These are phyloP conservation scores for Drosophila greeni DNA, from an alignment of 2,888 invertebrate genomes.

Conservation along the genomic window DNA sequence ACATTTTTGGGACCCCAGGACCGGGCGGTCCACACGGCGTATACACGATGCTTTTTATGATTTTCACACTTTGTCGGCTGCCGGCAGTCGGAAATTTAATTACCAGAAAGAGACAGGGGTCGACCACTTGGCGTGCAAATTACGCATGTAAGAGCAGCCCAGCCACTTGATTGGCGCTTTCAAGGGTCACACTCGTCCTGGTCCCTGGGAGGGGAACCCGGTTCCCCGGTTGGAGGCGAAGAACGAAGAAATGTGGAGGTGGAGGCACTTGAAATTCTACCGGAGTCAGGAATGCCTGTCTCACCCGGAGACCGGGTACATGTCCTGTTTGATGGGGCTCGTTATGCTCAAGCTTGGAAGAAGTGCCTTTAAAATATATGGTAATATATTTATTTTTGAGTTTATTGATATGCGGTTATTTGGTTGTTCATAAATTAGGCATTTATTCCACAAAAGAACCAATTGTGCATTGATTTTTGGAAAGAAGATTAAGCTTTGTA, in stretches of 20 bases:
- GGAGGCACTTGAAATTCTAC: slow-evolving; percentile 11
- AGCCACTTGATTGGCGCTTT: slow-evolving; percentile 69
- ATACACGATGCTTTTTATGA: slow-evolving; percentile 67
- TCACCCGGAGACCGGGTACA: background rate
- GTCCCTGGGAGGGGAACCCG: background rate
- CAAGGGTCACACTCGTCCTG: slow-evolving; percentile 61
- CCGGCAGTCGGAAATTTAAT: slow-evolving; percentile 62
- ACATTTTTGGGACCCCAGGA: slow-evolving; percentile 66
- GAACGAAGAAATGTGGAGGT: background rate
- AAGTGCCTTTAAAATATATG: background rate
- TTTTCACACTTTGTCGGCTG: slow-evolving; percentile 60
- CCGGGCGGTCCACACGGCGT: slow-evolving; percentile 52
- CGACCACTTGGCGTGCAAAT: slow-evolving; percentile 67
- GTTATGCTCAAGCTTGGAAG: background rate
- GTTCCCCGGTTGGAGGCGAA: slow-evolving; percentile 1
- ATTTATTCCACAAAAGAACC: background rate
- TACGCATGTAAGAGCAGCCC: slow-evolving; percentile 64
- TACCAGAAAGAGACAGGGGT: slow-evolving; percentile 47
- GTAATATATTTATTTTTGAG: background rate
- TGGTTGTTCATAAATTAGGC: background rate
- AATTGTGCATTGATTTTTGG: background rate
- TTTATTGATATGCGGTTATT: no score
- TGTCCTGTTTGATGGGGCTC: background rate
- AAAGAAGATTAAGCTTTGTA: background rate
- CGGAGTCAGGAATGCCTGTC: background rate